A percentile compares a stretch with the other conserved stretches of the same genome.
phyloP scores from a whole-genome alignment of 2,888 invertebrate genomes.

The Neocrepidodera transversa region DNA sequence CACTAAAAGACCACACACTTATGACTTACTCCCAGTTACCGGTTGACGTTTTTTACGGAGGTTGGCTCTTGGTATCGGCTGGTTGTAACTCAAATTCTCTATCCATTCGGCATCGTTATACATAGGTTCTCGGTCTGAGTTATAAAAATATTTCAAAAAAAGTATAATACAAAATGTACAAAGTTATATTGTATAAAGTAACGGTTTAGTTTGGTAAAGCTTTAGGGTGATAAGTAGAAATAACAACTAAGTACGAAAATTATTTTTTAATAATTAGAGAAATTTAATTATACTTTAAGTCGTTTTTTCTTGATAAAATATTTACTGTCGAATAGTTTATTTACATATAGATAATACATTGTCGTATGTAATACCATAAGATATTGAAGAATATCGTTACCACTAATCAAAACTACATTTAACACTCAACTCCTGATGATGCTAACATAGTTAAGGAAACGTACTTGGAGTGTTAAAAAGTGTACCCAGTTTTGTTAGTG shows the following conservation, averaged over 20 bases:
- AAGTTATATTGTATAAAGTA: background rate
- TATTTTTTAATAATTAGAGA: background rate
- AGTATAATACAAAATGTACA: slow-evolving; percentile 28
- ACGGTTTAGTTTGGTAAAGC: background rate
- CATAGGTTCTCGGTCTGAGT: background rate
- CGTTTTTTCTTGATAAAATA: too few species aligned
- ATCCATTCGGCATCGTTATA: slow-evolving; percentile 46
- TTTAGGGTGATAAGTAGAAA: background rate
- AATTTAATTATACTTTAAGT: too few species aligned
- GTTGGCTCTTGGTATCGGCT: slow-evolving; percentile 39
- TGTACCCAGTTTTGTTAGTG: too few species aligned
- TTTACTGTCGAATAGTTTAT: too few species aligned
- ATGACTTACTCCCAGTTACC: slow-evolving; percentile 52
- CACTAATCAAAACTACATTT: too few species aligned
- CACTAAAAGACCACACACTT: slow-evolving; percentile 36
- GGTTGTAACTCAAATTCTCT: slow-evolving; percentile 35
- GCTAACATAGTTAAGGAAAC: too few species aligned
- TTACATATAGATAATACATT: too few species aligned
- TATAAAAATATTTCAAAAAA: slow-evolving; percentile 1
- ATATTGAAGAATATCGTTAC: too few species aligned
- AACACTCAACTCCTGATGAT: too few species aligned
- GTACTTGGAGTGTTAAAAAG: too few species aligned
- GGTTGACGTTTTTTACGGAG: slow-evolving; percentile 45
- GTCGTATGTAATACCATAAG: too few species aligned
- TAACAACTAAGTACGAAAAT: background rate